Percentiles rank a stretch among this genome's conserved stretches.
phyloP scores from a whole-genome alignment of 2,113 vertebrate genomes.

The Helogale parvula region DNA sequence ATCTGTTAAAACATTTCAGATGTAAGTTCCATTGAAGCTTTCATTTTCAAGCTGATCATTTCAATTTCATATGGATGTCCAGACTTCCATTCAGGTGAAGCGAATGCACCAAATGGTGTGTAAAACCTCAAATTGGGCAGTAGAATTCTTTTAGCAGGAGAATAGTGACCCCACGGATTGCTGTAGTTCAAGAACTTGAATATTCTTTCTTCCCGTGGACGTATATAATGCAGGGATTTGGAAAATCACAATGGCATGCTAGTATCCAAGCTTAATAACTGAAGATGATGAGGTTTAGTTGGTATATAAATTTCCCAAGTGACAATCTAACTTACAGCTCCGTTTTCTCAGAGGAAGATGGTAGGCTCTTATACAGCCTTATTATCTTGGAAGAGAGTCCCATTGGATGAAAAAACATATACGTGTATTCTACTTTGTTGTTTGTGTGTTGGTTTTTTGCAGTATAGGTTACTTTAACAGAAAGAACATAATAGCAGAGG shows the following conservation, averaged over 20 bases:
- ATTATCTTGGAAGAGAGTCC: background rate
- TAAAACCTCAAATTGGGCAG: slow-evolving; percentile 66
- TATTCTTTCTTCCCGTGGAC: background rate
- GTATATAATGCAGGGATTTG: background rate
- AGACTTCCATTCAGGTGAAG: slow-evolving; percentile 60
- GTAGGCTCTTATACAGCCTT: background rate
- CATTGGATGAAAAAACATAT: background rate
- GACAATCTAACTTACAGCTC: background rate
- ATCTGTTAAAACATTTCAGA: slow-evolving; percentile 10
- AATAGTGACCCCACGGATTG: slow-evolving; percentile 32
- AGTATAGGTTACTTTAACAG: background rate
- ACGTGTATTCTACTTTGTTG: background rate
- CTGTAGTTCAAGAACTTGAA: slow-evolving; percentile 16
- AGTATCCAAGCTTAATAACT: background rate
- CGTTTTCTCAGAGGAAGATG: background rate
- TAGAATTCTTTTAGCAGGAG: slow-evolving; percentile 59
- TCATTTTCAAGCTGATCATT: slow-evolving; percentile 74
- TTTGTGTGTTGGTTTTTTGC: background rate
- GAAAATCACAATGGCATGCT: background rate
- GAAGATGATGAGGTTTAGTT: slow-evolving; percentile 46
- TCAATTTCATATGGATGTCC: slow-evolving; percentile 51
- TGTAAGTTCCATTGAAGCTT: background rate
- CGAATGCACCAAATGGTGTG: slow-evolving; percentile 74
- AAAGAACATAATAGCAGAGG: background rate
- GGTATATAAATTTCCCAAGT: background rate